Evolutionary conservation across 2,888 invertebrate species (phyloP), one percentile per base, ranked within the genome.

Genomic region (Xylota sylvarum): DNA sequence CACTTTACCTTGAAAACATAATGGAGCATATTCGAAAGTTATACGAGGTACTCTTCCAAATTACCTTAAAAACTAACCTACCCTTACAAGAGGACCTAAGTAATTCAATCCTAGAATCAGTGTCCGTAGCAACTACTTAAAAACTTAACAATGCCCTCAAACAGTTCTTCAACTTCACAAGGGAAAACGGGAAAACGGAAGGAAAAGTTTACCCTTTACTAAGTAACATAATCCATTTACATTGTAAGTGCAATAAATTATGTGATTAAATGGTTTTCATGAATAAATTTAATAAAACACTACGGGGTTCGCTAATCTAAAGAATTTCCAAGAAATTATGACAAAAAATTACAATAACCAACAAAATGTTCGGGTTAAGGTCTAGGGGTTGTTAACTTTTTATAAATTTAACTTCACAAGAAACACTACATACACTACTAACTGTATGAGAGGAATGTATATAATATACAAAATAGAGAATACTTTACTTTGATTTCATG

Each of bases 401-500:
- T n/a, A n/a, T n/a, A n/a, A n/a, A n/a, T n/a, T n/a, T 46, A 58
- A 43, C 27, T 40, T 10, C 14, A 40, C 9, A 30, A 14, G 52
- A 35, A 17, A 37, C n/a, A 64, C 69, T 72, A 79, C 62, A 64
- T 72, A 46, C 43, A 72, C 73, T 65, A 64, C 73, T 58, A 70
- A 62, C n/a, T 40, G 5, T 67, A 52, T 14, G 58, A 50, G 48
- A 37, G 50, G 67, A n/a, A 58, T 55, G 67, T 67, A 69, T 43
- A 67, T 37, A 67, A 82, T 58, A 76, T 70, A 85, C 81, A 69
- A 79, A 64, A 70, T 35, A 37, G 37, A 37, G 37, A 80, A 88
- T 86, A 88, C 88, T 58, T 88, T 86, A 88, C 88, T 88, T 88
- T 88, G 87, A 83, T 78, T 80, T 88, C 88, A 87, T 87, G 88